A percentile compares a stretch with the other conserved stretches of the same genome.
Evolutionary conservation across 2,888 invertebrate genomes (phyloP).

Genomic region (Sinohyriopsis cumingii): DNA sequence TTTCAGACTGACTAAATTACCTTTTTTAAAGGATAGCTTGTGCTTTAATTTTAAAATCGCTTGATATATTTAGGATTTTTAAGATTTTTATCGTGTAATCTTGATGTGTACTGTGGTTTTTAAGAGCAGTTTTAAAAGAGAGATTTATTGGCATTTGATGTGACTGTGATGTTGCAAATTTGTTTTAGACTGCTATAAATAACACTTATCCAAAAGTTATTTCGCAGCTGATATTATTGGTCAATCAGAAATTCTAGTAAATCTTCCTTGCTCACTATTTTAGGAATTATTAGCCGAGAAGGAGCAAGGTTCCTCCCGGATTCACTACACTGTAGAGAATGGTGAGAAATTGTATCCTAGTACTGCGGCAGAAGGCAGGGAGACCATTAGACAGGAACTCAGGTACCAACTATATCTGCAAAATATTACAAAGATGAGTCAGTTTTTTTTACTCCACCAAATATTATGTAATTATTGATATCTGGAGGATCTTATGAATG

Average conservation of each 20-base stretch:
- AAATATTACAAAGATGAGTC: background rate
- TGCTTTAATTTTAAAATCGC: too few species aligned
- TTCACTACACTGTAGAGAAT: constrained; percentile 88
- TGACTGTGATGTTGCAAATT: too few species aligned
- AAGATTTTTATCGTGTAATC: too few species aligned
- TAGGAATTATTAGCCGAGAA: constrained; percentile 86
- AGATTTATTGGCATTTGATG: too few species aligned
- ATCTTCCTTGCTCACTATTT: constrained; percentile 1
- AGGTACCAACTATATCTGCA: constrained; percentile 27
- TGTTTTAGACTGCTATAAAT: too few species aligned
- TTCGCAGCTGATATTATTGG: too few species aligned
- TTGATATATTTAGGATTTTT: too few species aligned
- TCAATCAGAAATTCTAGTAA: background rate
- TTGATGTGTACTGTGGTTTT: too few species aligned
- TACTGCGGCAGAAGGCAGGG: constrained; percentile 90
- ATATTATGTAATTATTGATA: too few species aligned
- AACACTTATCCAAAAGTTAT: too few species aligned
- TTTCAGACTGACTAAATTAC: constrained; percentile 53
- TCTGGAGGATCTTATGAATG: too few species aligned
- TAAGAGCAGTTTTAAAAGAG: too few species aligned
- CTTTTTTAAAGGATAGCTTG: background rate
- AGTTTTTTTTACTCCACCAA: background rate
- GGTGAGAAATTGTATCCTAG: constrained; percentile 91
- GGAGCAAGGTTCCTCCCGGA: constrained; percentile 83
- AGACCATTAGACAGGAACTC: constrained; percentile 86